Evolutionary conservation across 2,113 vertebrate species (phyloP), one percentile per base, ranked within the genome.

Genomic region (Bufo gargarizans): DNA sequence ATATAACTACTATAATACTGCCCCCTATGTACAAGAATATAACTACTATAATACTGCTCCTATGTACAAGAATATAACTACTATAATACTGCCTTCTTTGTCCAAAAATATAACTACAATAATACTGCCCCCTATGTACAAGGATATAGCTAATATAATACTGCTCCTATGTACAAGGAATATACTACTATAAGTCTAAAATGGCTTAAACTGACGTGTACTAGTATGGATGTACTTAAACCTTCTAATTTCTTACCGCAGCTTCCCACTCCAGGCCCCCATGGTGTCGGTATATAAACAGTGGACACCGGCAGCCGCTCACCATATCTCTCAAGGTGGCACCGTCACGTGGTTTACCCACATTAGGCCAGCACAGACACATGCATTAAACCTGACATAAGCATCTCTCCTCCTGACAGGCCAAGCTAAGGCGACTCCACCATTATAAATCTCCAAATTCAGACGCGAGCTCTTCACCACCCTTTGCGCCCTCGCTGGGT

Each of bases 1-100:
- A 43, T 72, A 45, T 72, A 72, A 76, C 43, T 76, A 12, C n/a
- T 19, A 76, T 76, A 76, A 76, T 19, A 76, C 72, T 76, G 72
- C 43, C 6, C 6, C 67, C 67, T 71, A 76, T 76, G 11, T 76
- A 19, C 72, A 76, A 76, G 45, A 76, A 76, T 76, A 49, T 76
- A 76, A 76, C 72, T 49, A 49, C 72, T 76, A 10, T 49, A 49
- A 76, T 49, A 49, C 45, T 76, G 14, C 33, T 4, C 6, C 12
- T 71, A 71, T 71, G 33, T 13, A 71, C 17, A 71, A 14, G 22
- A 71, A 71, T 71, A 14, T 71, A 71, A 71, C 69, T 71, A 71
- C 22, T 71, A 14, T 71, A 71, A 71, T 71, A 71, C 69, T 43
- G 17, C 69, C 69, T 6, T 22, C 69, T 71, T 43, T 71, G 6